phyloP scores from a whole-genome alignment of 2,113 vertebrate genomes.

The Ia io region DNA sequence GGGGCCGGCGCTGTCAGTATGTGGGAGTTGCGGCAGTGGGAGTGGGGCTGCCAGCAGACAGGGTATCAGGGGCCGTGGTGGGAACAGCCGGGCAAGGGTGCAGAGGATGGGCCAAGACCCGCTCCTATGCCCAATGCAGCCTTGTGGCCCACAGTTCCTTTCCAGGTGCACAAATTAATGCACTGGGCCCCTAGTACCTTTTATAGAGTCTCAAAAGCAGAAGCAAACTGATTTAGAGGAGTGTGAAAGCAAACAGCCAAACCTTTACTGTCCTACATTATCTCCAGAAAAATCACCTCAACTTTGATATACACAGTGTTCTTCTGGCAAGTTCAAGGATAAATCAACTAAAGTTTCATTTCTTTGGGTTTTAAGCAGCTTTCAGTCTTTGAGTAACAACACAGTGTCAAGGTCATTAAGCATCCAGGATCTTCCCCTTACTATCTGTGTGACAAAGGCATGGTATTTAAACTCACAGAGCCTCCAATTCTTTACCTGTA shows the following conservation, averaged over 20 bases:
- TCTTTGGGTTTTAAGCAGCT: background rate
- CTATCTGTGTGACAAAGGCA: background rate
- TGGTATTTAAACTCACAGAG: background rate
- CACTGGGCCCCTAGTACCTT: background rate
- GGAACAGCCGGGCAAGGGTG: too few relatives aligned
- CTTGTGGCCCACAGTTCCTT: too few relatives aligned
- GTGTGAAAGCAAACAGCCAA: background rate
- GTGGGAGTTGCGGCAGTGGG: too few relatives aligned
- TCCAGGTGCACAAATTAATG: too few relatives aligned
- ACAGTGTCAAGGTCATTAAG: background rate
- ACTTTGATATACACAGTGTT: background rate
- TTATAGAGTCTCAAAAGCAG: constrained; percentile 21
- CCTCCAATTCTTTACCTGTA: background rate
- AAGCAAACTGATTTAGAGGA: constrained; percentile 50
- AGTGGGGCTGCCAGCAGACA: too few relatives aligned
- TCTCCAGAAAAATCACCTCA: background rate
- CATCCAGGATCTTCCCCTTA: background rate
- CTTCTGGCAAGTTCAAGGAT: background rate
- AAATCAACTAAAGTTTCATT: background rate
- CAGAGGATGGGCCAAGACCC: too few relatives aligned
- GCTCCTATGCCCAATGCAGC: too few relatives aligned
- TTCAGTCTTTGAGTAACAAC: background rate
- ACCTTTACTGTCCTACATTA: background rate
- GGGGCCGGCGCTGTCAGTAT: too few relatives aligned
- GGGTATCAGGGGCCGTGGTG: fast-evolving